Conservation (phyloP, 2,797 vertebrate genomes). For the Lagodon rhomboides region DNA sequence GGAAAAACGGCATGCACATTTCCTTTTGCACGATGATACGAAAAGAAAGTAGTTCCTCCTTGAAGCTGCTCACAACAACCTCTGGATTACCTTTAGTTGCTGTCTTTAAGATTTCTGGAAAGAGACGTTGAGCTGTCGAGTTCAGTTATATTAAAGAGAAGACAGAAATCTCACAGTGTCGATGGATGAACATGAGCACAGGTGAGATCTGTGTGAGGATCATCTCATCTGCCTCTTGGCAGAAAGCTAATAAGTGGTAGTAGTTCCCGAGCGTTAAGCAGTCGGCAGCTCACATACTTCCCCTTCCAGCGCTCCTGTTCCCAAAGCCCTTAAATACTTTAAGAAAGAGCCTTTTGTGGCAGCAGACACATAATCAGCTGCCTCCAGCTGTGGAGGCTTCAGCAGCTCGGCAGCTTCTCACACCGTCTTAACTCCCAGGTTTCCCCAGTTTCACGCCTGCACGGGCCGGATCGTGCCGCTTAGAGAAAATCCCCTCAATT, state of each 20-base stretch:
- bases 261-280: constrained; percentile 10
- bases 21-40: too few species aligned
- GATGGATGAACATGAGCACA: too few species aligned
- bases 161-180: too few species aligned
- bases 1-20: too few species aligned
- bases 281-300: constrained; percentile 39
- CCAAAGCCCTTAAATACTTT: constrained; percentile 58
- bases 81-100: too few species aligned
- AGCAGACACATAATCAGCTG: constrained; percentile 56
- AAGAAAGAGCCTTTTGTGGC: constrained; percentile 78
- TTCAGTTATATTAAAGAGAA: too few species aligned
- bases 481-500: constrained; percentile 47
- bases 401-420: constrained; percentile 46
- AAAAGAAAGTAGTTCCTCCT: too few species aligned
- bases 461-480: constrained; percentile 39
- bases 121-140: too few species aligned
- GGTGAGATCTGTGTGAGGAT: too few species aligned
- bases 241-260: not conserved
- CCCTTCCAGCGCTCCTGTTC: constrained; percentile 32
- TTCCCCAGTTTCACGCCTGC: constrained; percentile 34
- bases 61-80: too few species aligned
- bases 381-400: constrained; percentile 67
- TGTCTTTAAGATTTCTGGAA: too few species aligned
- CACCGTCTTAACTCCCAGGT: constrained; percentile 24
- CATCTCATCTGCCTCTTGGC: not conserved